These are phyloP conservation scores for Andrena hattorfiana DNA, from an alignment of 2,888 invertebrate genomes.

Conservation along the genomic window DNA sequence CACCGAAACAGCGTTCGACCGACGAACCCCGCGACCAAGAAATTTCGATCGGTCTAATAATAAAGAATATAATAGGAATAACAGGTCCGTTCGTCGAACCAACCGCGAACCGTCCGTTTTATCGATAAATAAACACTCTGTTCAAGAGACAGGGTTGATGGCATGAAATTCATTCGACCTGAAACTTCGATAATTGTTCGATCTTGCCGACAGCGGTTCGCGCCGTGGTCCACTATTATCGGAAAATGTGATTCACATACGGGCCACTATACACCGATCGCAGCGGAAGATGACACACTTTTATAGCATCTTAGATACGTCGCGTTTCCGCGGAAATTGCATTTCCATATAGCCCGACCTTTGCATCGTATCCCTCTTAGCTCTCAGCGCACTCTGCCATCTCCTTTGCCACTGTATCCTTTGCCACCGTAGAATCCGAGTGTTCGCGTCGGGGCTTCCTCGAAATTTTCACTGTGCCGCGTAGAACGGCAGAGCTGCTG, in stretches of 20 bases:
- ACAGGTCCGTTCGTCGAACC: constrained; percentile 67
- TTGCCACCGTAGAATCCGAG: background rate
- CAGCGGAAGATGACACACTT: constrained; percentile 9
- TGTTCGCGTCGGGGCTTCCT: background rate
- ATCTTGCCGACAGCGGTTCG: constrained; percentile 69
- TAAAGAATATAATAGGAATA: constrained; percentile 42
- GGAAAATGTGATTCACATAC: constrained; percentile 51
- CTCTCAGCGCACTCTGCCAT: background rate
- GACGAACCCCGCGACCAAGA: constrained; percentile 24
- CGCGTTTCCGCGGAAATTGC: background rate
- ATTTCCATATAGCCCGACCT: background rate
- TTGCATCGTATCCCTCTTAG: background rate
- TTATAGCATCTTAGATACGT: background rate
- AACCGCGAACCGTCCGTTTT: constrained; percentile 45
- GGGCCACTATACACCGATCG: constrained; percentile 17
- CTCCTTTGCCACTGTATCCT: background rate
- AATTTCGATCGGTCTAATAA: constrained; percentile 48
- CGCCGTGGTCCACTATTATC: constrained; percentile 51
- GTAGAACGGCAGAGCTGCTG: background rate
- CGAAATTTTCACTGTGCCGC: background rate
- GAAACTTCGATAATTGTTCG: constrained; percentile 80
- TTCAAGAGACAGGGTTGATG: constrained; percentile 69
- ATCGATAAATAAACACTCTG: constrained; percentile 59
- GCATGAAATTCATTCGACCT: constrained; percentile 75
- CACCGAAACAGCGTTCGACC: background rate